Evolutionary conservation across 1,140 invertebrate species (phyloP).

Genomic region (Stegodyphus mimosarum): DNA sequence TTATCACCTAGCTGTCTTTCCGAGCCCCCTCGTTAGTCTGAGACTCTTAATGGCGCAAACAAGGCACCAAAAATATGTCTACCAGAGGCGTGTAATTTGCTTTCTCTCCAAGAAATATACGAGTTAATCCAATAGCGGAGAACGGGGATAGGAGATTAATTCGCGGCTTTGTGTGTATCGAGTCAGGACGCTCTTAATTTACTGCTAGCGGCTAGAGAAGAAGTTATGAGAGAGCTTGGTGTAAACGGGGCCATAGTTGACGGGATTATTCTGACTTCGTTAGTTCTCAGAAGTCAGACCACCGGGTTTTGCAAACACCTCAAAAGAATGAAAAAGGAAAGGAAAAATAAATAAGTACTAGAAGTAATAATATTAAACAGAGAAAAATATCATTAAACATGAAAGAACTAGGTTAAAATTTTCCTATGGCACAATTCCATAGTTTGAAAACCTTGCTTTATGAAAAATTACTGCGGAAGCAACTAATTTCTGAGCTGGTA

Average conservation of each 20-base stretch:
- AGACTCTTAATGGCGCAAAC: neutral
- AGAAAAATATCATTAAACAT: too few relatives aligned
- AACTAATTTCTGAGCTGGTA: too few relatives aligned
- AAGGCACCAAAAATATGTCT: constrained; percentile 1
- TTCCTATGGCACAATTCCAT: too few relatives aligned
- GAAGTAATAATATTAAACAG: too few relatives aligned
- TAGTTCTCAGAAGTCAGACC: constrained; percentile 17
- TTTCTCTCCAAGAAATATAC: neutral
- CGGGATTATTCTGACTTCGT: constrained; percentile 28
- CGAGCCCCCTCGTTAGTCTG: neutral
- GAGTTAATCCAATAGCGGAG: constrained; percentile 34
- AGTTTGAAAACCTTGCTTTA: too few relatives aligned
- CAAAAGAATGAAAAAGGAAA: neutral
- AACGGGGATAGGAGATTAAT: constrained; percentile 20
- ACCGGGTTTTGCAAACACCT: neutral
- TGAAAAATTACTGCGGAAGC: too few relatives aligned
- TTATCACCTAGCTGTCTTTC: constrained; percentile 9
- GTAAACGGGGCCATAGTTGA: constrained; percentile 22
- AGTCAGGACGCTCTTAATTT: constrained; percentile 5
- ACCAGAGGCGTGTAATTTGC: constrained; percentile 10
- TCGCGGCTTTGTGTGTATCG: neutral
- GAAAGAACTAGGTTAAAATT: too few relatives aligned
- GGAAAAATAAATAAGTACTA: too few relatives aligned
- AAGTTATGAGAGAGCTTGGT: neutral
- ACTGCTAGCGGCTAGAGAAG: neutral